Conservation (phyloP, 2,113 vertebrate genomes). For the Ciconia stormi region DNA sequence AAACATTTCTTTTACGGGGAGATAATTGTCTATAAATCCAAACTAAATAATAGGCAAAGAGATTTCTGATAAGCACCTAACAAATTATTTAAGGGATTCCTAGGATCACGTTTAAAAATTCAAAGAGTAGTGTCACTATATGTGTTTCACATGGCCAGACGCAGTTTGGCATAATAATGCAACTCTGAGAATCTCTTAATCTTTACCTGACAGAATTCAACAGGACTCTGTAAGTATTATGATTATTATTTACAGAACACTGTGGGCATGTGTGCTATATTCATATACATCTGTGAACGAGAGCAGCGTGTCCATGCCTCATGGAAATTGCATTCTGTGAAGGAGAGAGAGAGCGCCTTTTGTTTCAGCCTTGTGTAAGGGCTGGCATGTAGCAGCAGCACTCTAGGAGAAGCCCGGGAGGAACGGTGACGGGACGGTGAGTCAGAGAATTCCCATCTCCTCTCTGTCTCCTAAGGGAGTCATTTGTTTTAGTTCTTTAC, state of each 20-base stretch:
- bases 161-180: neutral
- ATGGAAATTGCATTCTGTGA: neutral
- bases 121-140: neutral
- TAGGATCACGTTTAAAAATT: conserved; percentile 3
- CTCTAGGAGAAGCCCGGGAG: conserved; percentile 21
- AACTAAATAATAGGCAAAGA: neutral
- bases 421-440: neutral
- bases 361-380: conserved; percentile 16
- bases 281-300: neutral
- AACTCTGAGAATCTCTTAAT: neutral
- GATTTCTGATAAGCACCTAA: conserved; percentile 1
- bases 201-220: neutral
- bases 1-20: conserved; percentile 13
- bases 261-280: neutral
- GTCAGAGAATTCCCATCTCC: conserved; percentile 45
- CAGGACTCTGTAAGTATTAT: neutral
- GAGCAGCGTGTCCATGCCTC: neutral
- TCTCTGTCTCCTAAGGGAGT: conserved; percentile 26
- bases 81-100: conserved; percentile 39
- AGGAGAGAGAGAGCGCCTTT: neutral
- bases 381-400: neutral
- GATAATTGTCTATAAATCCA: conserved; percentile 37
- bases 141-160: neutral
- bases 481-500: conserved; percentile 5
- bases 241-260: neutral